Evolutionary conservation across 2,888 invertebrate species (phyloP).

Genomic region (Quadroppia sp.): DNA sequence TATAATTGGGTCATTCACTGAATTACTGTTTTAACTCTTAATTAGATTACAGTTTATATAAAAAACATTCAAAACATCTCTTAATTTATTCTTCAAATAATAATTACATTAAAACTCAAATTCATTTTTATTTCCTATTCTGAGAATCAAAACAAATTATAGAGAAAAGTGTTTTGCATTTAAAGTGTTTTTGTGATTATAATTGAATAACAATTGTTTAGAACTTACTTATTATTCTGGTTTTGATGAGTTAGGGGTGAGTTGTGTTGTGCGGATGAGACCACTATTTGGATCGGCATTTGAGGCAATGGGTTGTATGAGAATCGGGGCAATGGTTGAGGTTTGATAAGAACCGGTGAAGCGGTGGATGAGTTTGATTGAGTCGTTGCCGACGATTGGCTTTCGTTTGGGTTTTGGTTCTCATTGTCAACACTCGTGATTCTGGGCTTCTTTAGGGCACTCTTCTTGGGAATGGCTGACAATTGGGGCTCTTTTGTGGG

Average conservation of each 20-base stretch:
- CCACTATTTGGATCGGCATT: constrained; percentile 31
- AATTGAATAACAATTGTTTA: too few species aligned
- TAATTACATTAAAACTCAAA: too few species aligned
- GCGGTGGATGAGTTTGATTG: neutral
- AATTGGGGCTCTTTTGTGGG: constrained; percentile 87
- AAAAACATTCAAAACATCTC: too few species aligned
- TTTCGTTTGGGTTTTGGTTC: neutral
- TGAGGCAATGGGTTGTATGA: neutral
- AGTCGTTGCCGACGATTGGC: neutral
- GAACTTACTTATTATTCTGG: neutral
- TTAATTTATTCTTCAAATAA: too few species aligned
- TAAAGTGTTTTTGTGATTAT: too few species aligned
- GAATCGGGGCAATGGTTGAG: neutral
- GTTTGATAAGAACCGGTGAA: neutral
- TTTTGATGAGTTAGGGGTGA: constrained; percentile 1
- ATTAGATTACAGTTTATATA: too few species aligned
- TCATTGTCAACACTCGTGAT: constrained; percentile 8
- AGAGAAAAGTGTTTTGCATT: too few species aligned
- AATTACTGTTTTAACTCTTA: too few species aligned
- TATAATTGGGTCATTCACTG: too few species aligned
- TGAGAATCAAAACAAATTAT: too few species aligned
- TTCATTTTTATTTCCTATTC: too few species aligned
- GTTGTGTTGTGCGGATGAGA: constrained; percentile 7
- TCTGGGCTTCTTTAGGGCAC: constrained; percentile 69
- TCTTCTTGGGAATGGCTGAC: constrained; percentile 85